phyloP scores from a whole-genome alignment of 2,888 invertebrate species.

The Eilema depressum region DNA sequence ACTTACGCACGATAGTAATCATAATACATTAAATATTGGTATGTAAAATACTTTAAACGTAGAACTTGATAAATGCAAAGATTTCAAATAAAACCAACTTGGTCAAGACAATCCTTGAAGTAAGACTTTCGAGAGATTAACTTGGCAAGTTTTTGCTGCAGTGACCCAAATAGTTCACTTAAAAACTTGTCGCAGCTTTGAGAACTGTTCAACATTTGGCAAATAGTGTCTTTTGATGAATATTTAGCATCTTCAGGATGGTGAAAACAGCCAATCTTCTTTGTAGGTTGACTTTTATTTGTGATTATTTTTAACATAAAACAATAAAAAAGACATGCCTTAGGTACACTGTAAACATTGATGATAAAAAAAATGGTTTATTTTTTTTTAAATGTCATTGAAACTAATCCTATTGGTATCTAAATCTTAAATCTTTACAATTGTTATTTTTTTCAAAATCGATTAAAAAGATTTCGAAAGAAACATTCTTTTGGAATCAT shows the following conservation, averaged over 20 bases:
- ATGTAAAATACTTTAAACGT: neutral
- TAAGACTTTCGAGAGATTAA: conserved; percentile 8
- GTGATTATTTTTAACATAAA: neutral
- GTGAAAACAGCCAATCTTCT: neutral
- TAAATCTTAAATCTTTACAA: neutral
- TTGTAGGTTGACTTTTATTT: neutral
- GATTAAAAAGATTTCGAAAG: neutral
- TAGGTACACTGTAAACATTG: neutral
- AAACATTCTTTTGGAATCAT: neutral
- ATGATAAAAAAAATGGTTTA: neutral
- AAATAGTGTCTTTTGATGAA: conserved; percentile 6
- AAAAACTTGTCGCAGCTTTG: conserved; percentile 16
- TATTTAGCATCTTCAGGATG: neutral
- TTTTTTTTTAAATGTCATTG: too few species aligned
- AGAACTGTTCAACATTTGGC: neutral
- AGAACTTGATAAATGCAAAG: neutral
- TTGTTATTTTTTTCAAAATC: neutral
- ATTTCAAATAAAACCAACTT: neutral
- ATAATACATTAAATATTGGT: neutral
- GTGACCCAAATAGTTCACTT: conserved; percentile 14
- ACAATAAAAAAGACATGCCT: neutral
- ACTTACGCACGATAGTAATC: neutral
- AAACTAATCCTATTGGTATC: too few species aligned
- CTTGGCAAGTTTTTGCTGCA: conserved; percentile 17
- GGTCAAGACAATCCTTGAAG: neutral